A percentile compares a stretch with the other conserved stretches of the same genome.
Evolutionary conservation across 2,113 vertebrate species (phyloP).

Genomic region (Cnemophilus loriae): DNA sequence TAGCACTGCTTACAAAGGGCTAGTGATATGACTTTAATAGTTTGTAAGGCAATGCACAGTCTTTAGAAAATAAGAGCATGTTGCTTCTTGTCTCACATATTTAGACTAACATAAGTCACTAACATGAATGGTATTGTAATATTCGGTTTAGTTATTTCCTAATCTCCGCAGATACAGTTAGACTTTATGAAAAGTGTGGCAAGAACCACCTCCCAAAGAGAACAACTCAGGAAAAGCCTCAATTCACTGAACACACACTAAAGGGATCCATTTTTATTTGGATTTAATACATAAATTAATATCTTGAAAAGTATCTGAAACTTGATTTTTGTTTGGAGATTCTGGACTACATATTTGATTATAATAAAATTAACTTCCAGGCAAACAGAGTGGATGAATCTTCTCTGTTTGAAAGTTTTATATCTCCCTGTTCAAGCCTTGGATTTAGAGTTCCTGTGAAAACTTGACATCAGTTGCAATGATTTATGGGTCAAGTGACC

Average conservation of each 20-base stretch:
- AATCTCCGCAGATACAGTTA: background rate
- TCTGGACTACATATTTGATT: background rate
- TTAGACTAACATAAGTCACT: background rate
- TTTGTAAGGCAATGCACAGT: background rate
- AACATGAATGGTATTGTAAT: background rate
- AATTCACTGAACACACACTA: background rate
- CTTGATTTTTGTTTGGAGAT: background rate
- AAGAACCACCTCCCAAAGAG: background rate
- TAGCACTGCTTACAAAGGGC: background rate
- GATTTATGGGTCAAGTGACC: constrained; percentile 17
- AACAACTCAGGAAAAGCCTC: background rate
- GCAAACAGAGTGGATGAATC: background rate
- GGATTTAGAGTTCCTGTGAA: background rate
- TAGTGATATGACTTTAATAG: background rate
- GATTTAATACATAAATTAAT: background rate
- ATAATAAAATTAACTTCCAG: background rate
- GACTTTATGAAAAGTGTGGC: background rate
- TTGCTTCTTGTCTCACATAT: background rate
- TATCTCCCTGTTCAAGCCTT: background rate
- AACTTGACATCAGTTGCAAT: background rate
- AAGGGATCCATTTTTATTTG: background rate
- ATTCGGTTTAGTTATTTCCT: background rate
- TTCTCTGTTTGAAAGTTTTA: background rate
- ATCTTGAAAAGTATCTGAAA: background rate
- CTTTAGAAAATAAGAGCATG: background rate